Evolutionary conservation across 2,113 vertebrate species (phyloP).

Genomic region (Panurus biarmicus): DNA sequence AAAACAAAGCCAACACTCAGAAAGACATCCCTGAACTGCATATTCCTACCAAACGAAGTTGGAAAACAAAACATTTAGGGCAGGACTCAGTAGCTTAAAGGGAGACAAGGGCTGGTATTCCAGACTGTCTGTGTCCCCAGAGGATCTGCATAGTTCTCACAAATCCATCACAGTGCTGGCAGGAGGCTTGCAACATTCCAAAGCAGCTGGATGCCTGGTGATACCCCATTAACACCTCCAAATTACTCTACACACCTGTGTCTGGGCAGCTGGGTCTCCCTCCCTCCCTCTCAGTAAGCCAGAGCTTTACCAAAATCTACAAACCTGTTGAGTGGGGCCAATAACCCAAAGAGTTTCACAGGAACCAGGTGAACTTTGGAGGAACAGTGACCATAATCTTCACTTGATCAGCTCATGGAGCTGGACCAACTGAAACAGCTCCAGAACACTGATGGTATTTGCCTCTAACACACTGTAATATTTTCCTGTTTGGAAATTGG

Average conservation of each 20-base stretch:
- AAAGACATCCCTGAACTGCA: background rate
- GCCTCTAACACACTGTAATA: background rate
- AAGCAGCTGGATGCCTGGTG: background rate
- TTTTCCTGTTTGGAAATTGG: background rate
- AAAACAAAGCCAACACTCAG: background rate
- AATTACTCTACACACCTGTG: background rate
- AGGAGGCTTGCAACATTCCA: background rate
- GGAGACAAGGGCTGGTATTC: background rate
- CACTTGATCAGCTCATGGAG: fast-evolving
- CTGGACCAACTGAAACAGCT: background rate
- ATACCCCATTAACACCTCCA: background rate
- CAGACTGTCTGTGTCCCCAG: background rate
- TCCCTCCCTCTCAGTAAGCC: background rate
- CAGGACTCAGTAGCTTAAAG: background rate
- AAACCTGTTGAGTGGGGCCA: background rate
- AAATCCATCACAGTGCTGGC: background rate
- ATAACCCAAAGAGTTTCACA: background rate
- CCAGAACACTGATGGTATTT: background rate
- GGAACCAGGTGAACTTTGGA: background rate
- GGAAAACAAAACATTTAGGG: background rate
- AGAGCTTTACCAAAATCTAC: background rate
- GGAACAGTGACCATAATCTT: background rate
- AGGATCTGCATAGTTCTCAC: background rate
- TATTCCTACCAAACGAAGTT: background rate
- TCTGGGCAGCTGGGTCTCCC: background rate